Percentiles rank a stretch among this genome's conserved stretches.
These are phyloP conservation scores for Caracal caracal DNA, from an alignment of 2,113 vertebrate species.

Conservation along the genomic window DNA sequence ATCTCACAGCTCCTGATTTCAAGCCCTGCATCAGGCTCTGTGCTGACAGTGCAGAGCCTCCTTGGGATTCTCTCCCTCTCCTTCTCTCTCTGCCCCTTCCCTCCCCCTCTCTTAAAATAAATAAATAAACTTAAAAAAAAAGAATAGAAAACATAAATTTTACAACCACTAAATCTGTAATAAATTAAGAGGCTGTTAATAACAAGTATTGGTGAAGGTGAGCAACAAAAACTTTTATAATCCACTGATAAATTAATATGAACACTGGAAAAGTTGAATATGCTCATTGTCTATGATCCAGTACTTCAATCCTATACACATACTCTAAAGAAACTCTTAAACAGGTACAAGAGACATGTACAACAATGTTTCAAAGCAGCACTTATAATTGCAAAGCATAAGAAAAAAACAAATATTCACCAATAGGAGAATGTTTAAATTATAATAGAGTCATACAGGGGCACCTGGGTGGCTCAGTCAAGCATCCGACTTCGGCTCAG, in stretches of 20 bases:
- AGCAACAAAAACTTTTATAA: not conserved
- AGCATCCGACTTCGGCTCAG: too few relatives aligned
- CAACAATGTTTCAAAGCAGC: not conserved
- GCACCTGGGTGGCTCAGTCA: too few relatives aligned
- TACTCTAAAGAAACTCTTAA: not conserved
- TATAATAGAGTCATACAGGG: not conserved
- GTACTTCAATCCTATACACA: not conserved
- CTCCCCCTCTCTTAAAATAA: not conserved
- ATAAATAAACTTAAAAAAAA: not conserved
- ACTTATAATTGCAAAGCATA: conserved; percentile 1
- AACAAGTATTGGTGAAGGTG: conserved; percentile 24
- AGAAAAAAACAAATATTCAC: not conserved
- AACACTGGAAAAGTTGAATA: not conserved
- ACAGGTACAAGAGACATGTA: not conserved
- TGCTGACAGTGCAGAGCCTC: too few relatives aligned
- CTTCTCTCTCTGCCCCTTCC: not conserved
- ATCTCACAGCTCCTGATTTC: not conserved
- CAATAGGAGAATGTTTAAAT: not conserved
- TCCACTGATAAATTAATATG: not conserved
- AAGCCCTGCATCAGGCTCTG: too few relatives aligned
- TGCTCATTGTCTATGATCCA: not conserved
- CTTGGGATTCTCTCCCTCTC: too few relatives aligned
- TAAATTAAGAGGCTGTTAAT: conserved; percentile 5
- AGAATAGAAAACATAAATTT: not conserved
- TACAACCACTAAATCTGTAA: not conserved